Evolutionary conservation across 2,888 invertebrate genomes (phyloP).

Genomic region (Eristalinus aeneus): DNA sequence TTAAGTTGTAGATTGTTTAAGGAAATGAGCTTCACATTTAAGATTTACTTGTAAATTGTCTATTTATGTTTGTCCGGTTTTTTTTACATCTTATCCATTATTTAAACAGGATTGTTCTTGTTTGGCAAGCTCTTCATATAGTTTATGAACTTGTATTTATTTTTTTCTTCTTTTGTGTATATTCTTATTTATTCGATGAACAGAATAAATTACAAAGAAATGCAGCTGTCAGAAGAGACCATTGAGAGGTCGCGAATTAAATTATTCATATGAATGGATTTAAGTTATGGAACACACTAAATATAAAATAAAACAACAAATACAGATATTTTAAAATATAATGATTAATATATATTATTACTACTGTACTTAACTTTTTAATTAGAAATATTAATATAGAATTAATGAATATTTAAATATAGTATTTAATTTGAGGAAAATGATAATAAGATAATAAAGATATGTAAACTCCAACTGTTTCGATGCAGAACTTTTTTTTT

Average conservation of each 20-base stretch:
- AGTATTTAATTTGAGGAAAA: constrained; percentile 68
- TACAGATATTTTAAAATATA: constrained; percentile 55
- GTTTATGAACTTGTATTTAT: constrained; percentile 27
- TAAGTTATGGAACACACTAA: constrained; percentile 45
- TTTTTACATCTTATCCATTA: constrained; percentile 9
- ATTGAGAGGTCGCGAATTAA: constrained; percentile 32
- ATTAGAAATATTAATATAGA: constrained; percentile 67
- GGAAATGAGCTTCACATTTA: not conserved
- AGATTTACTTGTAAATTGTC: not conserved
- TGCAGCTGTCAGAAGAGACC: not conserved
- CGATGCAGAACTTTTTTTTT: not conserved
- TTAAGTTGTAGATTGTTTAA: not conserved
- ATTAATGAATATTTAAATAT: constrained; percentile 67
- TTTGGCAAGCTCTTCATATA: constrained; percentile 27
- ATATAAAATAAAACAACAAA: constrained; percentile 28
- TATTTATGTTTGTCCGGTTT: constrained; percentile 8
- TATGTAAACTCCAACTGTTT: constrained; percentile 52
- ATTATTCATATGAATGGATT: constrained; percentile 53
- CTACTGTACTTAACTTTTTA: constrained; percentile 70
- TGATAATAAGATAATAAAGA: constrained; percentile 65
- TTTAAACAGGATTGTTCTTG: constrained; percentile 14
- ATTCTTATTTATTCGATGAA: constrained; percentile 47
- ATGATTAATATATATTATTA: constrained; percentile 66
- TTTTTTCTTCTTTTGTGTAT: not conserved
- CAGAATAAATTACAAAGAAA: constrained; percentile 28